Evolutionary conservation across 2,113 vertebrate genomes (phyloP), one percentile per base, ranked within the genome.

Genomic region (Clarias gariepinus): DNA sequence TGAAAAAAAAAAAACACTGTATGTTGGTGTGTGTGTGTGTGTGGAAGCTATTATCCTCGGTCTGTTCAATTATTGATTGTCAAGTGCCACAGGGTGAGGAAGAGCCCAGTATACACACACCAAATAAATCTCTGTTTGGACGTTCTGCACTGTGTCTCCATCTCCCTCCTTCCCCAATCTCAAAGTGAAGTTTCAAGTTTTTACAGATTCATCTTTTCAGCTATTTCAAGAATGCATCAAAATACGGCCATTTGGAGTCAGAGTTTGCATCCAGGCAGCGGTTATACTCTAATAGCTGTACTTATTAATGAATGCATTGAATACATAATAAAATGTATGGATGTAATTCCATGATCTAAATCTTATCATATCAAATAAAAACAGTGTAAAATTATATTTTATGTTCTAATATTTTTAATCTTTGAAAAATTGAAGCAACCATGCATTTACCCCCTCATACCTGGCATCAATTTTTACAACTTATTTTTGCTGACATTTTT

Each of bases 1-100:
- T 82, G 68, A 74, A 81, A 84, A 83, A 89, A 30, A 79, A 81
- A 58, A 13, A 36, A 60, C 68, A 69, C 85, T 85, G 89, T 89
- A 83, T 84, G 89, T 87, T 90, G 91, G 77, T 84, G 89, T 87
- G 89, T 91, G 85, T 86, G 84, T 87, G 90, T 88, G 91, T 90
- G 90, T 91, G 87, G 89, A 81, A 88, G 90, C 90, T 91, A 92
- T 92, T 93, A 92, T 92, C 90, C 91, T 92, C 88, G 88, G 88
- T 94, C 91, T 91, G 91, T 92, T 94, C 91, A 93, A 92, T 93
- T 93, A 94, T 93, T 92, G 92, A 94, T 92, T 92, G 85, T 89
- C 16, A 84, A 92, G 89, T 86, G 88, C 92, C 92, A 92, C 88
- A 77, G 91, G 91, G 91, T 89, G 89, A 87, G 90, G 88, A 83